Conservation (phyloP, 2,888 invertebrate species). For the Sinopyrophorus schimmeli region DNA sequence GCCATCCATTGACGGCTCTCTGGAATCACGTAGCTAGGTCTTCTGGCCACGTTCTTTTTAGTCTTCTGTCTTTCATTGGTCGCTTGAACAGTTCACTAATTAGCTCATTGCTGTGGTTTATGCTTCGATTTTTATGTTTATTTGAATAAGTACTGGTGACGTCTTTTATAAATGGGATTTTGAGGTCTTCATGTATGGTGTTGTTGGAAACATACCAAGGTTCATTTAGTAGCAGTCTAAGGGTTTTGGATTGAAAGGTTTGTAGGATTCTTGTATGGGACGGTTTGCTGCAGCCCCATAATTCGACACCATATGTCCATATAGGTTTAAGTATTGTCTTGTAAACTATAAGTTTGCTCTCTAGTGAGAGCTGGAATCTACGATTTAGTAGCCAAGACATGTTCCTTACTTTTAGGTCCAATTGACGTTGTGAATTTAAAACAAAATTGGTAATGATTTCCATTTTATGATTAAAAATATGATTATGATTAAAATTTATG, state of each 20-base stretch:
- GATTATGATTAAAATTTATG: too few species aligned
- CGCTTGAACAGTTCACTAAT: neutral
- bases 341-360: slow-evolving; percentile 1
- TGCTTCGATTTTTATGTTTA: neutral
- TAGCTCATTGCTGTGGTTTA: slow-evolving; percentile 1
- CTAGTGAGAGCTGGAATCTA: slow-evolving; percentile 1
- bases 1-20: slow-evolving; percentile 1
- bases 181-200: slow-evolving; percentile 1
- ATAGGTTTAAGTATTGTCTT: slow-evolving; percentile 1
- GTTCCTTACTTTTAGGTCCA: neutral
- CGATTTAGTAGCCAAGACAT: slow-evolving; percentile 1
- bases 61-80: neutral
- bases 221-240: slow-evolving; percentile 1
- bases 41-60: slow-evolving; percentile 1
- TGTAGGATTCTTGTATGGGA: slow-evolving; percentile 2
- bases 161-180: slow-evolving; percentile 1
- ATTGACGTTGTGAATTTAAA: too few species aligned
- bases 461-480: too few species aligned
- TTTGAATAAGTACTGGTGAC: slow-evolving; percentile 1
- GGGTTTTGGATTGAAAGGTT: slow-evolving; percentile 1
- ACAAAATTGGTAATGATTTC: too few species aligned
- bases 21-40: neutral
- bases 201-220: slow-evolving; percentile 4
- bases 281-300: slow-evolving; percentile 1
- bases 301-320: neutral